Base-by-base conservation (phyloP, 2,797 vertebrate genomes). In the Poeciliopsis turneri region DNA sequence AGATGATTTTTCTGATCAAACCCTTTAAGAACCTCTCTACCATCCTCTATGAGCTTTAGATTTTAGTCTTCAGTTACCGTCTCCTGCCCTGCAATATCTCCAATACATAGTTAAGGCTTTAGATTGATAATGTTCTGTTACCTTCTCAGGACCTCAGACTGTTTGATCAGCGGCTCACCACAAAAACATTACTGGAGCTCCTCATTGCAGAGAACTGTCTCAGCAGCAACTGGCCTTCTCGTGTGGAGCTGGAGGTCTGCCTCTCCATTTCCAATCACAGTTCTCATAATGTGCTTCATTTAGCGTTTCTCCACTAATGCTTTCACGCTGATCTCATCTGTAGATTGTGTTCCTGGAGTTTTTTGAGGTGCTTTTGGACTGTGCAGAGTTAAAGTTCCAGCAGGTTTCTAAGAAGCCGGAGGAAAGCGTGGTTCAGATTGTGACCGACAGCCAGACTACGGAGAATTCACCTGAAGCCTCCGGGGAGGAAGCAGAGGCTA, bases 301-400 rank as follows among this genome's bases (percentile, higher is more conserved):
- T 45, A 46, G 41, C 12, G 1, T 46, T 28, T 41, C 39, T n/a
- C 28, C 11, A n/a, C 25, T 13, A 43, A 43, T 43, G 12, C 39
- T 45, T 4, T 18, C 3, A 0, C 46, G 0, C 2, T 1, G 2
- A 69, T 74, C 61, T 55, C 23, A 25, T 16, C 71, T 93, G 25
- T 90, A 99, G 98, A 89, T 99, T 59, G 96, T 96, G 1, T 98
- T 99, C 92, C 95, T 99, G 82, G 98, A 99, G 79, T 99, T 99
- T 91, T 96, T 97, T 13, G 98, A 99, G 87, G 95, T 96, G 16
- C 94, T 99, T 30, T 82, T 99, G 43, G 93, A 93, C n/a, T 97
- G 97, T 49, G 96, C 96, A 0, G 78, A 94, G 49, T 76, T 95
- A 18, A 96, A 91, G 39, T 87, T 92, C 76, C 92, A 88, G 76